Percentiles rank a stretch among this genome's conserved stretches.
Conservation (phyloP, 2,113 vertebrate genomes). For the Xyrauchen texanus region DNA sequence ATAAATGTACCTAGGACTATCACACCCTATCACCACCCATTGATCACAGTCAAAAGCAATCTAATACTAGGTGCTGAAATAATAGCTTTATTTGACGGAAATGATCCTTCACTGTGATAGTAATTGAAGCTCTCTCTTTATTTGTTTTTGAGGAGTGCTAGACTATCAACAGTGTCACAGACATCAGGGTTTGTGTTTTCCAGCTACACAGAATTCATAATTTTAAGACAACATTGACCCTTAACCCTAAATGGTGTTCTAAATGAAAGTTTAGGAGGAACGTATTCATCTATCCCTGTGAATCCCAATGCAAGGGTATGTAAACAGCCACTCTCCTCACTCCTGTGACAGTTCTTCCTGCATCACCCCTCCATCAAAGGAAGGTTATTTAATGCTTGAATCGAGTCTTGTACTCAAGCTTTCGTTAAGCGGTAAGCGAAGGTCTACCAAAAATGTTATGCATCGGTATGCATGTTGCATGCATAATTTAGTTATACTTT, state of each 20-base stretch:
- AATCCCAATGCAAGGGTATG: neutral
- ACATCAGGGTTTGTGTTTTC: neutral
- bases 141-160: slow-evolving; percentile 23
- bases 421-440: too few species aligned
- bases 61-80: slow-evolving; percentile 40
- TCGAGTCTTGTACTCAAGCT: too few species aligned
- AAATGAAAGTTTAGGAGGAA: neutral
- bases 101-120: slow-evolving; percentile 37
- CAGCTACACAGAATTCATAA: neutral
- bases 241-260: neutral
- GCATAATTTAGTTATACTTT: too few species aligned
- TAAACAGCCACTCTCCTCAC: neutral
- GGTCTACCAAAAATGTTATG: too few species aligned
- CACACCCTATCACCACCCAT: slow-evolving; percentile 50
- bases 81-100: slow-evolving; percentile 51
- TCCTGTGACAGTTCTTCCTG: too few species aligned
- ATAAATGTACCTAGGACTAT: slow-evolving; percentile 54
- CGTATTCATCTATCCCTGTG: neutral
- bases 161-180: neutral
- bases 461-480: too few species aligned
- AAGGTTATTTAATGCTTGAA: neutral
- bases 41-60: slow-evolving; percentile 57
- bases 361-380: too few species aligned
- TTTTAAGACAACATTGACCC: neutral
- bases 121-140: slow-evolving; percentile 46